Conservation (phyloP, 2,888 invertebrate species). For the Aphidoletes aphidimyza region DNA sequence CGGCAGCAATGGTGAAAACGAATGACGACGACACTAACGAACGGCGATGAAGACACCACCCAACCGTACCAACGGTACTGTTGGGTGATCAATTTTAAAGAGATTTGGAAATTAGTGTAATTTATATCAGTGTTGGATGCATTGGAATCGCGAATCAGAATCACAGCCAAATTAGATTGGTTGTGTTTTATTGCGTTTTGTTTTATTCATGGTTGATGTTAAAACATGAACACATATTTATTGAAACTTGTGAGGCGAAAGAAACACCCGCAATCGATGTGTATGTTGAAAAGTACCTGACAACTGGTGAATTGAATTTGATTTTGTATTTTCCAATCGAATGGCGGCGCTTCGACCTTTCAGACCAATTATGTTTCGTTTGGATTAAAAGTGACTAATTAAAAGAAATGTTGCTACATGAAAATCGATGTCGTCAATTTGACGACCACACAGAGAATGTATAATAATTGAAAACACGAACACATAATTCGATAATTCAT, state of each 20-base stretch:
- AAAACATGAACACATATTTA: not conserved
- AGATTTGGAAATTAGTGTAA: conserved; percentile 43
- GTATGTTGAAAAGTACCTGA: no score
- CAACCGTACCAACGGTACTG: no score
- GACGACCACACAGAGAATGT: no score
- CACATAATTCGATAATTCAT: not conserved
- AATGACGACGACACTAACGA: not conserved
- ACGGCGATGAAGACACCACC: not conserved
- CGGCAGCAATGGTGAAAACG: not conserved
- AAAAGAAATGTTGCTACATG: not conserved
- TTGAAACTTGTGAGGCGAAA: not conserved
- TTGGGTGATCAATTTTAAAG: conserved; percentile 43
- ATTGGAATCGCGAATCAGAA: not conserved
- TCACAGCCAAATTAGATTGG: not conserved
- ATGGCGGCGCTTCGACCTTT: no score
- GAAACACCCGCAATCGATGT: no score
- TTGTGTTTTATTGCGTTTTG: not conserved
- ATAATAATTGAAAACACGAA: not conserved
- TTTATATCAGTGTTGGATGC: conserved; percentile 2
- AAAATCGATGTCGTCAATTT: not conserved
- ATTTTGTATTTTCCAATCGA: no score
- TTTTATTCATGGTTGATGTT: not conserved
- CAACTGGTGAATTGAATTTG: no score
- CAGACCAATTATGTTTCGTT: no score
- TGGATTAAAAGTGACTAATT: no score